Evolutionary conservation across 2,113 vertebrate genomes (phyloP), one percentile per base, ranked within the genome.

Genomic region (Pteropus alecto): DNA sequence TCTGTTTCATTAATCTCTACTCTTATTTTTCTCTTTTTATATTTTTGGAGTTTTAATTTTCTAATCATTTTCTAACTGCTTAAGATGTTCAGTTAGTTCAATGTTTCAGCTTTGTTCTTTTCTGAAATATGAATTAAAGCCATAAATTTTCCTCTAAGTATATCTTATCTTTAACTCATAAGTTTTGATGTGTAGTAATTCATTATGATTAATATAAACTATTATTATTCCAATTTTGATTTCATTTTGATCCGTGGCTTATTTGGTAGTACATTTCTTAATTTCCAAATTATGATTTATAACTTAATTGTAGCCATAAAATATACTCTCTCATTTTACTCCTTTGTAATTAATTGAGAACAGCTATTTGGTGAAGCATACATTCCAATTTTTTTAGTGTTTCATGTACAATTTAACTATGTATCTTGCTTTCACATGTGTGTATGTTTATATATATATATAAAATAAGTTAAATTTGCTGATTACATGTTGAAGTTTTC

Each of bases 201-300:
- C n/a, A 91, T 87, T 81, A 81, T 97, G 71, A 96, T 94, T 94
- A 82, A 96, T 86, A 7, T 46, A 79, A 51, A 77, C 16, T 71
- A 77, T 97, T 90, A 74, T 19, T 84, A 60, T 94, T 88, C 30
- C 8, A 51, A 54, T 38, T 97, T 87, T 81, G 0, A 76, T 91
- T 97, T 88, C 16, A 77, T 54, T 96, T 94, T 94, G 65, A 94
- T 93, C 13, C 90, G 58, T 43, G 70, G 16, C 7, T 93, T 85
- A 91, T 91, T 86, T 94, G 70, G 30, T 87, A 93, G 51, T 78
- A 56, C 14, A 85, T 94, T 63, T 93, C 51, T 90, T 88, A 81
- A 94, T 91, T 93, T 94, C 8, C 12, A 91, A 93, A 94, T 93
- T 81, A 77, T 61, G 9, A 71, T 94, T 93, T 95, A 94, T 88